Base-by-base conservation (phyloP, 2,888 invertebrate species). In the Machimus rusticus region DNA sequence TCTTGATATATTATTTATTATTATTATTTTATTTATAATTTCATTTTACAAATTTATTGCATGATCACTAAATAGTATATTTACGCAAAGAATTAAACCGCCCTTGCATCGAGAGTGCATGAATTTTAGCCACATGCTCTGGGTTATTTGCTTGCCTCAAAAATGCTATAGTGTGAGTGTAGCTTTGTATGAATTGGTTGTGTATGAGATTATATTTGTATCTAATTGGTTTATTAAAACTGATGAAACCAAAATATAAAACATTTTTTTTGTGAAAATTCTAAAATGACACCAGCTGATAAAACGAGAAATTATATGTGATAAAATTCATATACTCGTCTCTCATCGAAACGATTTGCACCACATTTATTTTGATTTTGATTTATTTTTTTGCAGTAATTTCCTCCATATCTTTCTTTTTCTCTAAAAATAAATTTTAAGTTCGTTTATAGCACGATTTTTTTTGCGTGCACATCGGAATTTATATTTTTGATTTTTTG, bases 31-130 rank as follows among this genome's bases (percentile, higher is more conserved):
- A 34, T 76, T 76, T 76, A 46, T 76, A 31, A 37, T 37, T 76
- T 37, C 23, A 34, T 76, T n/a, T 16, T 76, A 76, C 31, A 39
- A 76, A 76, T 51, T 82, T 57, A 57, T 82, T 82, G 82, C 82
- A 82, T 82, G 82, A 82, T 82, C 82, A 82, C 82, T 82, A 37
- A 82, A 82, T 66, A 82, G 55, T 28, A 79, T 19, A 79, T 19
- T 12, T 66, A 51, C 19, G 51, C 51, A 66, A 66, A 66, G 14
- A 66, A 66, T 19, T 14, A 28, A 46, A 79, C 14, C 28, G 79
- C 46, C 46, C 55, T 51, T 51, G 79, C 51, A 79, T 79, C 46
- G 39, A 51, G 79, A 79, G 79, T 79, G 79, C 79, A 79, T 79
- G 79, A 79, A 79, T 79, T 79, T 46, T 79, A 79, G 79, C 79